These are phyloP conservation scores for Sula dactylatra DNA, from an alignment of 2,113 vertebrate species.

Conservation along the genomic window DNA sequence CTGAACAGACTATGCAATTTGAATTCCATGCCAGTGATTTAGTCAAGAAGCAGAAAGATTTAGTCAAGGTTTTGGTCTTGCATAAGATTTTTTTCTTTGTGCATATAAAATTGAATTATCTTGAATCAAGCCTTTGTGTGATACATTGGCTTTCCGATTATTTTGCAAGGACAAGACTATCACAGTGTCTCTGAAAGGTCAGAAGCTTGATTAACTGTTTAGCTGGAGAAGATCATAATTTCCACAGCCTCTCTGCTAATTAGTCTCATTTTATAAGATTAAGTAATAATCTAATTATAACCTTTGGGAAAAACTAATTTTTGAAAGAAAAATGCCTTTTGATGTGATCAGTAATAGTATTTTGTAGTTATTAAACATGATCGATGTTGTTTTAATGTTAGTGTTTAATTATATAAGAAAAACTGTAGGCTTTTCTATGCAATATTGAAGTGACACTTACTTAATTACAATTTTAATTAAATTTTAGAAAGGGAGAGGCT, in stretches of 20 bases:
- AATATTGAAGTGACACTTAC: neutral
- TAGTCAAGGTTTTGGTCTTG: neutral
- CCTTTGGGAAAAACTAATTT: neutral
- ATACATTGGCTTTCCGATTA: neutral
- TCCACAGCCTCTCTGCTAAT: neutral
- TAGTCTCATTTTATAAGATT: neutral
- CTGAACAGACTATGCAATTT: neutral
- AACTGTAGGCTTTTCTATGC: neutral
- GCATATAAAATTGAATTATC: neutral
- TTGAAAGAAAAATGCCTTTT: neutral
- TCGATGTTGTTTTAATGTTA: neutral
- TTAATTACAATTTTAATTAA: neutral
- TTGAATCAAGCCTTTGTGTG: neutral
- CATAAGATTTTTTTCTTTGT: neutral
- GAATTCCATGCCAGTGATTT: neutral
- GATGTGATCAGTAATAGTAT: neutral
- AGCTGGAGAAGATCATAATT: neutral
- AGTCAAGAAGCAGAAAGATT: neutral
- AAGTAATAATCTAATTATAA: neutral
- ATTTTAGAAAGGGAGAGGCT: neutral
- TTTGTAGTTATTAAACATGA: neutral
- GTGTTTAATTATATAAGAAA: neutral
- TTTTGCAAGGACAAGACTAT: neutral
- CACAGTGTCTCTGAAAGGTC: neutral
- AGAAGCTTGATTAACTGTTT: neutral